phyloP scores from a whole-genome alignment of 2,888 invertebrate genomes.

The Calephelis perditalis region DNA sequence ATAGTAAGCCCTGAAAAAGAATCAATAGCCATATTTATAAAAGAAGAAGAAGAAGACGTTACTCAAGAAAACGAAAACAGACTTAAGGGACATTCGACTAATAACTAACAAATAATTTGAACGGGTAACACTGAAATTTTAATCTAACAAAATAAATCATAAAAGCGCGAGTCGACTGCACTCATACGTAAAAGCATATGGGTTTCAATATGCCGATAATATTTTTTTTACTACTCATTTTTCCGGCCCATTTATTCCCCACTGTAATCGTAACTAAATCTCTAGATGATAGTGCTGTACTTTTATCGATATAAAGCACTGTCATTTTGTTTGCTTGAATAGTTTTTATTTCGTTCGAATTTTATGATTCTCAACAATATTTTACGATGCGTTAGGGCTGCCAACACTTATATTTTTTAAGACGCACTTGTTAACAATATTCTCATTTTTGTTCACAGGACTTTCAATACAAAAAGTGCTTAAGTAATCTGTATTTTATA shows the following conservation, averaged over 20 bases:
- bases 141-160: not conserved
- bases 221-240: conserved; percentile 18
- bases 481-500: too few relatives aligned
- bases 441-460: too few relatives aligned
- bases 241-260: conserved; percentile 27
- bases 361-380: conserved; percentile 69
- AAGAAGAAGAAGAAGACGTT: too few relatives aligned
- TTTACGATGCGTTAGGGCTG: conserved; percentile 48
- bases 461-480: too few relatives aligned
- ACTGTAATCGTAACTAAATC: conserved; percentile 23
- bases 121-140: not conserved
- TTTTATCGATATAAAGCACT: conserved; percentile 45
- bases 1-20: too few relatives aligned
- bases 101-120: not conserved
- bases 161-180: not conserved
- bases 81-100: too few relatives aligned
- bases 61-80: too few relatives aligned
- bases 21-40: too few relatives aligned
- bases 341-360: conserved; percentile 62
- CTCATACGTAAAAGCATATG: not conserved
- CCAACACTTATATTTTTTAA: not conserved
- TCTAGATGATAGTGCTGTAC: conserved; percentile 21
- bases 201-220: not conserved
- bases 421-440: too few relatives aligned
- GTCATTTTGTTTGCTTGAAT: conserved; percentile 61